phyloP scores from a whole-genome alignment of 2,797 vertebrate genomes.

The Bufotes viridis region DNA sequence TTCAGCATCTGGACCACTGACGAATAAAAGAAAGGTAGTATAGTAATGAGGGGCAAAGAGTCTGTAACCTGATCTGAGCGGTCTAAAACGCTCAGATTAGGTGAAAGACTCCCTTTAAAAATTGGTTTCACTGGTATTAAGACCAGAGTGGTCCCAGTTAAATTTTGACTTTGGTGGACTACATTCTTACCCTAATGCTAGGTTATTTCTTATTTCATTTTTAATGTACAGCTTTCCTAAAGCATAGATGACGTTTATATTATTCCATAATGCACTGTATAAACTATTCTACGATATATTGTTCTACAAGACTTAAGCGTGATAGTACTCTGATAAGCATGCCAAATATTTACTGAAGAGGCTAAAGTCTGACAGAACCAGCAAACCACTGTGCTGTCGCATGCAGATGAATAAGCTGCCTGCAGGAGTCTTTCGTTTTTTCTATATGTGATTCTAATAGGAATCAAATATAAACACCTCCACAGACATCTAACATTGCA shows the following conservation, averaged over 20 bases:
- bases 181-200: too few relatives aligned
- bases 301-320: neutral
- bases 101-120: too few relatives aligned
- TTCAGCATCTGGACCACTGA: too few relatives aligned
- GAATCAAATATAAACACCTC: conserved; percentile 46
- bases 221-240: neutral
- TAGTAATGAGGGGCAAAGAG: too few relatives aligned
- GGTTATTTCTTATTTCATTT: neutral
- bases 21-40: too few relatives aligned
- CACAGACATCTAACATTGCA: conserved; percentile 43
- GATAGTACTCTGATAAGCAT: neutral
- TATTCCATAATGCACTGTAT: neutral
- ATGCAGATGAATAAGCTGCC: neutral
- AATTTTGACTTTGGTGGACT: too few relatives aligned
- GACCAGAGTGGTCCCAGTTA: too few relatives aligned
- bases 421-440: conserved; percentile 23
- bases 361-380: conserved; percentile 7
- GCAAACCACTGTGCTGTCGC: neutral
- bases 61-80: too few relatives aligned
- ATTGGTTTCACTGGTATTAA: too few relatives aligned
- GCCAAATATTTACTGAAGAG: conserved; percentile 6
- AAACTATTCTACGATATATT: neutral
- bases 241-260: neutral
- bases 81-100: too few relatives aligned
- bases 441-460: conserved; percentile 33